Base-by-base conservation (phyloP, 2,113 vertebrate genomes). In the Pygathrix nemaeus region DNA sequence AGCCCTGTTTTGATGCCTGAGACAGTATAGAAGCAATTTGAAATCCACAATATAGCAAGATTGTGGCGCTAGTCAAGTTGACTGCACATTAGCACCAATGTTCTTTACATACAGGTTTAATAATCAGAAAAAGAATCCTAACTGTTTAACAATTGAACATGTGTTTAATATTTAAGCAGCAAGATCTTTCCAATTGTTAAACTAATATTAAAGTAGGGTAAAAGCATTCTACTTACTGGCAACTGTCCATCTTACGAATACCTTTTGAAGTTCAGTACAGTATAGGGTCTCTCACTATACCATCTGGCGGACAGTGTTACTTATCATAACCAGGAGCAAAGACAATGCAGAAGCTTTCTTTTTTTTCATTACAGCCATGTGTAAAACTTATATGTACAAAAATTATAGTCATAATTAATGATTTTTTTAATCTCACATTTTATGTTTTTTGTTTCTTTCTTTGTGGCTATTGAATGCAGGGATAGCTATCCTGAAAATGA, bases 131-230 rank as follows among this genome's bases (percentile, higher is more conserved):
- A 93, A 97, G 61, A 90, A 94, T 21, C 73, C 88, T 84, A 93
- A 59, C 90, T 94, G 30, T 76, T 98, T 81, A 98, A 98, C 97
- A 97, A 98, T 97, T 96, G 82, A 98, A 89, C 55, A 23, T 4
- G 18, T 35, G 10, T 90, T 98, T 88, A 98, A 98, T 97, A 97
- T 98, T 97, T 96, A 97, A 96, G 72, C 50, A 92, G 43, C 45
- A 55, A 96, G 90, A 92, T 87, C 79, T 94, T 84, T 90, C 82
- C 82, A 94, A 66, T 90, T 82, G 85, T 85, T 95, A 97, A 97
- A 66, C 90, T 95, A 87, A 92, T 96, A 95, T 66, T 93, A 90
- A 94, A 96, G 85, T 13, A 78, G 45, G 82, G 82, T 79, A 57
- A 76, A 96, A 93, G 89, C 84, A 40, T 70, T 81, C 78, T 92